Conservation (phyloP, 2,888 invertebrate genomes). For the Therioaphis trifolii region DNA sequence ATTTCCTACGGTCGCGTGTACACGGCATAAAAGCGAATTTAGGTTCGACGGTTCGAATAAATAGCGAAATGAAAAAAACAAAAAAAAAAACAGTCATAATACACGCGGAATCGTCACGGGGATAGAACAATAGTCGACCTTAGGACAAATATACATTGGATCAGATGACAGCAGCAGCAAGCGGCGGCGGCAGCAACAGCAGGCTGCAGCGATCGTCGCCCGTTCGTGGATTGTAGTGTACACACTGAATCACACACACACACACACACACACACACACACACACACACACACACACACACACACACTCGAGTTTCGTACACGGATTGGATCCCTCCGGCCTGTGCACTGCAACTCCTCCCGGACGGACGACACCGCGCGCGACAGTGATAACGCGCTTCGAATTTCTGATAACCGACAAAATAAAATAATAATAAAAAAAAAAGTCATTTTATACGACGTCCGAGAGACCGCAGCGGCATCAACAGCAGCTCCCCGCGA, state of each 20-base stretch:
- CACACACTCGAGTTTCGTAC: too few relatives aligned
- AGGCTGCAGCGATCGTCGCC: too few relatives aligned
- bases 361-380: too few relatives aligned
- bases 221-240: neutral
- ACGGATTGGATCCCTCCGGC: neutral
- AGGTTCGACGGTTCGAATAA: neutral
- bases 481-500: too few relatives aligned
- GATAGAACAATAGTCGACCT: conserved; percentile 24
- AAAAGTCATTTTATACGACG: conserved; percentile 20
- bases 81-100: neutral
- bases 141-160: conserved; percentile 46
- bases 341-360: too few relatives aligned
- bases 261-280: neutral
- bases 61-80: neutral
- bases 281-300: too few relatives aligned
- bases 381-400: conserved; percentile 42
- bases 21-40: too few relatives aligned
- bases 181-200: neutral
- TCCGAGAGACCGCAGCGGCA: too few relatives aligned
- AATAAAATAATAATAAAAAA: too few relatives aligned
- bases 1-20: too few relatives aligned
- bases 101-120: neutral
- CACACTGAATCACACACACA: neutral
- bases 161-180: conserved; percentile 7
- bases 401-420: conserved; percentile 45